phyloP scores from a whole-genome alignment of 2,113 vertebrate species.

The Heterocephalus glaber region DNA sequence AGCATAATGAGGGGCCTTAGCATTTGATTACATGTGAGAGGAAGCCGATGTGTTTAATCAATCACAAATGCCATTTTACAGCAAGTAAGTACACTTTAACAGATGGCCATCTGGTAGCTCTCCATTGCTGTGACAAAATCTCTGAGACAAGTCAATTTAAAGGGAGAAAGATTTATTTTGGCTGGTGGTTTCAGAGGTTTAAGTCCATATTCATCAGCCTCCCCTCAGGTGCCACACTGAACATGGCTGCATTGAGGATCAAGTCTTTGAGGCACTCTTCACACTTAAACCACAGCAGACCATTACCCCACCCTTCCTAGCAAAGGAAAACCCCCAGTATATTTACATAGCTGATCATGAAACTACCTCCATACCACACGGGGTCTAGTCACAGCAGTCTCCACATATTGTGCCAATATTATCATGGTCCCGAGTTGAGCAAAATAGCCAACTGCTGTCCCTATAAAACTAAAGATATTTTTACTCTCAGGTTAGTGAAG shows the following conservation, averaged over 20 bases:
- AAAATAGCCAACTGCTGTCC: conserved; percentile 31
- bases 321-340: conserved; percentile 8
- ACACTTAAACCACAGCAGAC: not conserved
- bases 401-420: not conserved
- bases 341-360: not conserved
- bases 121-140: no score
- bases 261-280: not conserved
- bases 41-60: conserved; percentile 46
- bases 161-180: no score
- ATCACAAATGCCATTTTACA: conserved; percentile 52
- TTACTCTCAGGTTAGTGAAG: not conserved
- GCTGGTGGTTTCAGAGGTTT: not conserved
- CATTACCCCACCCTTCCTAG: conserved; percentile 9
- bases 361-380: not conserved
- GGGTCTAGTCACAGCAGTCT: not conserved
- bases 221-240: not conserved
- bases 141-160: no score
- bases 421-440: not conserved
- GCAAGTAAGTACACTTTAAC: conserved; percentile 43
- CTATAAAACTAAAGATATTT: not conserved
- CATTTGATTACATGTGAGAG: conserved; percentile 51
- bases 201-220: not conserved
- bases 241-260: not conserved
- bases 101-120: not conserved
- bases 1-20: conserved; percentile 16